phyloP scores from a whole-genome alignment of 1,140 invertebrate genomes.

The Zophobas atratus region DNA sequence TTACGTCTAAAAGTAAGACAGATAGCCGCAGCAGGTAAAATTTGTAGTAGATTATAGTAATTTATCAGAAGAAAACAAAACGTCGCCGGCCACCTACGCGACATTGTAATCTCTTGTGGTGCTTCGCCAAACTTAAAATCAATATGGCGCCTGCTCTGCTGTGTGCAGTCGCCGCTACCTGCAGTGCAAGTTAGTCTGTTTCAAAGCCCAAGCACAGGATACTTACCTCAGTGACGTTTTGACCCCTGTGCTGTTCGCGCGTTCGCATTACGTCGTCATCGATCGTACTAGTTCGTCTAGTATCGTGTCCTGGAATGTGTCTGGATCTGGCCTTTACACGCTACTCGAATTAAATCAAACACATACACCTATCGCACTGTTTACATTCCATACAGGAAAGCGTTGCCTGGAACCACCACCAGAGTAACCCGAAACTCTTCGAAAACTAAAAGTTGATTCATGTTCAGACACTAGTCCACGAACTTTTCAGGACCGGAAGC shows the following conservation, averaged over 20 bases:
- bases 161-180: conserved; percentile 62
- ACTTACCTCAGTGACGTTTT: conserved; percentile 63
- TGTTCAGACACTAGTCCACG: conserved; percentile 4
- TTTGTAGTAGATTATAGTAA: conserved; percentile 48
- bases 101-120: conserved; percentile 59
- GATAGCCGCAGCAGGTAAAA: conserved; percentile 46
- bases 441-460: conserved; percentile 12
- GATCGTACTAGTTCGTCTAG: conserved; percentile 59
- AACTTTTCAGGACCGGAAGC: conserved; percentile 39
- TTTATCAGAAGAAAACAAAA: conserved; percentile 49
- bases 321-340: conserved; percentile 57
- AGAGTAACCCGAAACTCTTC: conserved; percentile 7
- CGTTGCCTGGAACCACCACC: conserved; percentile 6
- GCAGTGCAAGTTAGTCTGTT: conserved; percentile 60
- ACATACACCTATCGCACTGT: conserved; percentile 40
- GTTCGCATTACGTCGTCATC: conserved; percentile 60
- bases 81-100: conserved; percentile 49
- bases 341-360: conserved; percentile 57
- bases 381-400: conserved; percentile 23
- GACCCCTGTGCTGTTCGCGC: conserved; percentile 60
- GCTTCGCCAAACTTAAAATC: conserved; percentile 65
- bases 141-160: conserved; percentile 67
- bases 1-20: conserved; percentile 49
- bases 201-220: conserved; percentile 46
- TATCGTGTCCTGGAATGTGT: conserved; percentile 59